These are phyloP conservation scores for Sceloporus undulatus DNA, from an alignment of 2,113 vertebrate genomes.

Conservation along the genomic window DNA sequence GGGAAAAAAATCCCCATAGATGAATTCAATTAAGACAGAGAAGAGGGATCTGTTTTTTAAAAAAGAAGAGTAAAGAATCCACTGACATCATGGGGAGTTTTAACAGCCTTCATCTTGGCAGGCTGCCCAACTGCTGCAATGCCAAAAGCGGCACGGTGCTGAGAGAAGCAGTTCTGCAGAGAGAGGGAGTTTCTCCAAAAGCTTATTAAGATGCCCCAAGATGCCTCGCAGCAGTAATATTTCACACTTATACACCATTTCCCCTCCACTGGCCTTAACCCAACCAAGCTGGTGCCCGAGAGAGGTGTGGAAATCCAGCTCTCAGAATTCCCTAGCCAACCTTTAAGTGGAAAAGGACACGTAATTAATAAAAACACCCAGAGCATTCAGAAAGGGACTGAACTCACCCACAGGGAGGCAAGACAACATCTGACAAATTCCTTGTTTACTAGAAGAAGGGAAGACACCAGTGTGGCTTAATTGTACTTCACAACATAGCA, in stretches of 20 bases:
- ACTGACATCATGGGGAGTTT: conserved; percentile 39
- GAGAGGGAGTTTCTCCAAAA: conserved; percentile 35
- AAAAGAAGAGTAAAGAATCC: conserved; percentile 16
- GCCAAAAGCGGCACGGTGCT: conserved; percentile 53
- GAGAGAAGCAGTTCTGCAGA: conserved; percentile 27
- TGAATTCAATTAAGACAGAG: conserved; percentile 20
- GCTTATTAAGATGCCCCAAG: conserved; percentile 15
- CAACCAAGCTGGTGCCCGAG: not conserved
- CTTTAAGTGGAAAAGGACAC: not conserved
- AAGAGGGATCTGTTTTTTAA: not conserved
- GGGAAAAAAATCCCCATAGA: conserved; percentile 18
- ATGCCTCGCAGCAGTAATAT: not conserved
- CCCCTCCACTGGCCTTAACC: not conserved
- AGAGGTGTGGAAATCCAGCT: not conserved
- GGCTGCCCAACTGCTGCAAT: conserved; percentile 21
- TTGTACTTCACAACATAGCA: not conserved
- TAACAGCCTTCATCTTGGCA: conserved; percentile 27
- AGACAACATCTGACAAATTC: not conserved
- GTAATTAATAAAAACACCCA: not conserved
- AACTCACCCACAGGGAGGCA: not conserved
- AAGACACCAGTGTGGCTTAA: not conserved
- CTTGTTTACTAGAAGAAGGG: not conserved
- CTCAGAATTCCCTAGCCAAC: not conserved
- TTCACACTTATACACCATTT: not conserved
- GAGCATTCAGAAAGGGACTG: not conserved